Evolutionary conservation across 2,888 invertebrate species (phyloP).

Genomic region (Galerucella nymphaeae): DNA sequence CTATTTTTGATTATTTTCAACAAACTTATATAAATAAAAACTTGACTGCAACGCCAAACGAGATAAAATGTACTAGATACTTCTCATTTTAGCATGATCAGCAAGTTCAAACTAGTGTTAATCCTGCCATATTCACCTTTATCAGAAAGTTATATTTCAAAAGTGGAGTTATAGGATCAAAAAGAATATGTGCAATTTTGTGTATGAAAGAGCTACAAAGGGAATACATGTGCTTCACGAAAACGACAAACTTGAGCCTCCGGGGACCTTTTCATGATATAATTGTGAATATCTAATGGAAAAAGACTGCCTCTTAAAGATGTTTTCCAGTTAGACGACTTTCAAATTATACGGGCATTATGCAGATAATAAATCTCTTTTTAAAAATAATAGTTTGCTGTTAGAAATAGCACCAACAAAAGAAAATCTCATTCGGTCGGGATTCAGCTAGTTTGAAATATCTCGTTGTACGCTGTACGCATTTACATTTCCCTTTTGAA

Average conservation of each 20-base stretch:
- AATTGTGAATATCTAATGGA: background rate
- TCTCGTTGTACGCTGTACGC: background rate
- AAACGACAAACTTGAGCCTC: background rate
- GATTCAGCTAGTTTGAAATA: background rate
- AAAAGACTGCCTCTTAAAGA: background rate
- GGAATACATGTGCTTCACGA: background rate
- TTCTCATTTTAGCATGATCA: no score
- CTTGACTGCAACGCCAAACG: no score
- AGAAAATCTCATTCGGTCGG: background rate
- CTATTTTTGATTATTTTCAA: no score
- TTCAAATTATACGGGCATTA: background rate
- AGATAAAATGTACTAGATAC: no score
- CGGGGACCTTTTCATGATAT: background rate
- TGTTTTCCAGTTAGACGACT: slow-evolving; percentile 1
- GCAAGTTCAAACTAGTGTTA: no score
- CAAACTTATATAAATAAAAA: no score
- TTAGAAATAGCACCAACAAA: background rate
- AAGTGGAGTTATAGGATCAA: no score
- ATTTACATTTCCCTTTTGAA: background rate
- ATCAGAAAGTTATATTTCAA: no score
- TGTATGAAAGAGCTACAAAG: background rate
- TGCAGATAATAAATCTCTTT: slow-evolving; percentile 3
- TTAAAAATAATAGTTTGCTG: background rate
- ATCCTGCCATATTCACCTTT: no score
- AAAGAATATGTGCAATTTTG: background rate